Evolutionary conservation across 2,113 vertebrate species (phyloP), one percentile per base, ranked within the genome.

Genomic region (Serinus canaria): DNA sequence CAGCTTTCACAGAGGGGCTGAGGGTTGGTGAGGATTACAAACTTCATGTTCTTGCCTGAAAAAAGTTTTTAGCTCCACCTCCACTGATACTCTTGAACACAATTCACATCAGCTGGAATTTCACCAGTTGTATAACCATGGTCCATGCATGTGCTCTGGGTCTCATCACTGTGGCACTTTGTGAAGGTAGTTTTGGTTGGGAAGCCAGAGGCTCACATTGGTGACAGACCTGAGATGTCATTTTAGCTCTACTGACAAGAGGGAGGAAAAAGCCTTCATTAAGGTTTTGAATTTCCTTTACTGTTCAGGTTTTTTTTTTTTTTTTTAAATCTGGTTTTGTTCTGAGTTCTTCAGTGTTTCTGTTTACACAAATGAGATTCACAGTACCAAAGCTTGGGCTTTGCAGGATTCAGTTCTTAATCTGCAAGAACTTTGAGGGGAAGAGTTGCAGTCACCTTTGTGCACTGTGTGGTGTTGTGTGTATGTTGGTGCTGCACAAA

Each of bases 111-210:
- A 73, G 18, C 11, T 94, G 56, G 25, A 89, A 73, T 84, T 90
- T 62, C n/a, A 55, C 41, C 10, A 30, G 18, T 18, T 81, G 77
- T 50, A 4, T 81, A 59, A 55, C 33, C 17, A 28, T 31, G 6
- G 24, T 78, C 23, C 17, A 3, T 22, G 11, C 12, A 2, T 13
- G 11, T 53, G 39, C 52, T 52, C 27, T 75, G n/a, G 24, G 14
- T 58, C 25, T 60, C 25, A 33, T 75, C n/a, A 9, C 15, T 15
- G 2, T 56, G 74, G 39, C 17, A 31, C 12, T 75, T 72, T 43
- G n/a, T 0, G 0, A 31, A 70, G 56, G 7, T 16, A 37, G 49
- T 53, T 86, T 81, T 50, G 8, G 67, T 58, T 60, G 20, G 67
- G 79, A 75, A 81, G 33, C 39, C 33, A 75, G 43, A 75, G 67